Percentiles rank a stretch among this genome's conserved stretches.
phyloP scores from a whole-genome alignment of 2,888 invertebrate species.

The Apodemia mormo region DNA sequence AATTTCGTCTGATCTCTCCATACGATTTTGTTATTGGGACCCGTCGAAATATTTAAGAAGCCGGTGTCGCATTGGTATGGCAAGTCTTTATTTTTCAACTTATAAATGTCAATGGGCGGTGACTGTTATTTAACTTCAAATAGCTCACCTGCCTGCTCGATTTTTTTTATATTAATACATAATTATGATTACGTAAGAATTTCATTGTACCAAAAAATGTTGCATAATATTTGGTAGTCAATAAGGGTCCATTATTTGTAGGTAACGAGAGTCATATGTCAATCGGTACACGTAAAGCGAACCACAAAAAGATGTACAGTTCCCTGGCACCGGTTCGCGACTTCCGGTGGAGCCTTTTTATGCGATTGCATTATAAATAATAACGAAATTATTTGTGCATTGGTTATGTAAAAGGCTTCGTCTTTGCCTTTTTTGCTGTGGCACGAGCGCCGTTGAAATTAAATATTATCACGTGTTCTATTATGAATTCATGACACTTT shows the following conservation, averaged over 20 bases:
- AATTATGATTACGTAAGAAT: neutral
- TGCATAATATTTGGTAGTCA: neutral
- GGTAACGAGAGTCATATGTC: conserved; percentile 33
- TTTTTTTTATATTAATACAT: no score
- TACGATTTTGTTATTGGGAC: no score
- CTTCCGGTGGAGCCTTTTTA: conserved; percentile 34
- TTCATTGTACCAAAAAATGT: neutral
- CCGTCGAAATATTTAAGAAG: no score
- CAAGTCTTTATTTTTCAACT: no score
- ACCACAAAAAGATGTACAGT: conserved; percentile 37
- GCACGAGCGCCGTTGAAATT: conserved; percentile 14
- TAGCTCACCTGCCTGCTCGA: no score
- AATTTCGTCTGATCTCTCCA: no score
- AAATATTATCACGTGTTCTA: conserved; percentile 16
- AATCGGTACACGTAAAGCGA: conserved; percentile 36
- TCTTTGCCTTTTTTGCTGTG: conserved; percentile 12
- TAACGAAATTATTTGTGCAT: conserved; percentile 19
- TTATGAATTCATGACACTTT: conserved; percentile 3
- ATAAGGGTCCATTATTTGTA: neutral
- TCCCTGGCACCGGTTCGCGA: conserved; percentile 33
- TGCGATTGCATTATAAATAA: conserved; percentile 23
- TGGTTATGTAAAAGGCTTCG: conserved; percentile 10
- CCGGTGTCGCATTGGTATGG: no score
- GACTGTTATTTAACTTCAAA: no score
- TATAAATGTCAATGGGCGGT: no score